phyloP scores from a whole-genome alignment of 2,113 vertebrate species.

The Anguilla rostrata region DNA sequence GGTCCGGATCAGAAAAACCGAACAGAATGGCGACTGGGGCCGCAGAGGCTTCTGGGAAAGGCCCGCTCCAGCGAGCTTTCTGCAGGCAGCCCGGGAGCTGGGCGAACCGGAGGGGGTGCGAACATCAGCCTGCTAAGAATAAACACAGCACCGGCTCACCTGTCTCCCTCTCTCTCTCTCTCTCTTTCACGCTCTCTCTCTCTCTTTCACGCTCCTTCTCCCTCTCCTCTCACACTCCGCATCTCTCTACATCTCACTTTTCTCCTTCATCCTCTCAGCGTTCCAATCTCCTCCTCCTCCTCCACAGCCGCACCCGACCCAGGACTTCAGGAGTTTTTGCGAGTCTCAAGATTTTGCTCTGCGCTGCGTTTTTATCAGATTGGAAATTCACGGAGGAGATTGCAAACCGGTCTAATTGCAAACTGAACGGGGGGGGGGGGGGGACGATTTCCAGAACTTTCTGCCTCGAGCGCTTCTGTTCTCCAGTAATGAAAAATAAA shows the following conservation, averaged over 20 bases:
- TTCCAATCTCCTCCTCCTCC: slow-evolving; percentile 22
- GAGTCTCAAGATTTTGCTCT: background rate
- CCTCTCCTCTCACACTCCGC: slow-evolving; percentile 34
- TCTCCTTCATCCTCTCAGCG: slow-evolving; percentile 50
- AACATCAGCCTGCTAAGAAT: background rate
- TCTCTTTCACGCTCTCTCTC: slow-evolving; percentile 8
- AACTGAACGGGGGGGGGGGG: background rate
- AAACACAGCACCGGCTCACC: background rate
- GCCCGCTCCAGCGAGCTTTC: background rate
- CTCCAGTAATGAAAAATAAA: background rate
- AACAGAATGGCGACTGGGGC: no score
- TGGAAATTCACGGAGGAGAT: background rate
- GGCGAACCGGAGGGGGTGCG: background rate
- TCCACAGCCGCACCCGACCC: background rate
- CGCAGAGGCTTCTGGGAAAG: background rate
- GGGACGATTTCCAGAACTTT: background rate
- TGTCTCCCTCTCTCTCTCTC: slow-evolving; percentile 22
- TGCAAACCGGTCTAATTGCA: background rate
- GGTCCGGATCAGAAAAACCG: no score
- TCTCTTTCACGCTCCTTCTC: slow-evolving; percentile 37
- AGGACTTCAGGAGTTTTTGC: background rate
- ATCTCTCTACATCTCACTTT: no score
- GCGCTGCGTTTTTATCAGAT: background rate
- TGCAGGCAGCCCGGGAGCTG: background rate
- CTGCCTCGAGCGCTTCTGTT: background rate